Evolutionary conservation across 2,797 vertebrate genomes (phyloP), one percentile per base, ranked within the genome.

Genomic region (Pagetopsis macropterus): DNA sequence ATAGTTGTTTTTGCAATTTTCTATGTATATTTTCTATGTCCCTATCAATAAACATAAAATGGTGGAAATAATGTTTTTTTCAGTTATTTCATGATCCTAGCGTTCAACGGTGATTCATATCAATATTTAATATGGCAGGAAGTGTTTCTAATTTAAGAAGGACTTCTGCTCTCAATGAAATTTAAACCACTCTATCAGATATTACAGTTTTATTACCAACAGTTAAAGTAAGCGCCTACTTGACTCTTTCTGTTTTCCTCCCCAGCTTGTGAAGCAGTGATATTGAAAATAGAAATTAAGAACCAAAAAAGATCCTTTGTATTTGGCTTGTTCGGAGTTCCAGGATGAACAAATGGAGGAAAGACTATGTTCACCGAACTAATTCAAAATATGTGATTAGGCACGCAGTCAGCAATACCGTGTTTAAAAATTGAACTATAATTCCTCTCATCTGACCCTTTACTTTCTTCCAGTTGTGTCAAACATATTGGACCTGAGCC

Each of bases 401-500:
- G 41, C 44, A 21, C 0, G 10, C 65, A 65, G 59, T 60, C 82
- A 76, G 33, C 21, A 51, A 56, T 21, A 6, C 41, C 21, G 21
- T 61, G 40, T 60, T 76, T 33, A 73, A 54, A 62, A 3, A 8
- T 43, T 12, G 31, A 48, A 68, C 55, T 67, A 14, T 37, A 71
- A 69, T 78, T 81, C 72, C 74, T 76, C 54, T 46, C 3, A 27
- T 7, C 43, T 78, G 63, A 72, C 71, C 59, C 58, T 83, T 76
- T 54, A 68, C 76, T 80, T 90, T 68, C 71, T 70, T 71, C 72
- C 78, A 82, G 75, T 77, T 66, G 76, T 64, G 70, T 48, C 51
- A 60, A 80, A 69, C 54, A 51, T 78, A 62, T 77, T 74, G 73
- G 75, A 83, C 63, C 58, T 63, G 46, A 66, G 73, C 65, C 69